Conservation (phyloP, 2,113 vertebrate species). For the Noctilio leporinus region DNA sequence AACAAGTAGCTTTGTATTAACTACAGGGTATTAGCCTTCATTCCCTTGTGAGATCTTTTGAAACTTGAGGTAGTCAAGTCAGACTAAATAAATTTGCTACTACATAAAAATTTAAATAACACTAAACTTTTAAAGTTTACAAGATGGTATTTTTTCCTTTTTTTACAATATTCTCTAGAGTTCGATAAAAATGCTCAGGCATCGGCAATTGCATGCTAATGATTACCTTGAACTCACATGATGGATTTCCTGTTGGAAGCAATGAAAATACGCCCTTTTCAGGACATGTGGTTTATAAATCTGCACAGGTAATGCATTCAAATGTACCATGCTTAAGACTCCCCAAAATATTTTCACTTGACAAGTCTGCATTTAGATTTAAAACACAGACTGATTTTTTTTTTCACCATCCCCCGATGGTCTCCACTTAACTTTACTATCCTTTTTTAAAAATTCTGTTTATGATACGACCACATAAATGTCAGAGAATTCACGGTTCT, state of each 20-base stretch:
- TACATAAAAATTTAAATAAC: slow-evolving; percentile 63
- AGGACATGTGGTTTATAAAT: neutral
- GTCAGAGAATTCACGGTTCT: slow-evolving; percentile 42
- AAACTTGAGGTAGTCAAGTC: slow-evolving; percentile 35
- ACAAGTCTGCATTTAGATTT: neutral
- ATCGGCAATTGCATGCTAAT: neutral
- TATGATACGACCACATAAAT: neutral
- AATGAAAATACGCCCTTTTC: neutral
- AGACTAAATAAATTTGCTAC: slow-evolving; percentile 52
- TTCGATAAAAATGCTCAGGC: slow-evolving; percentile 27
- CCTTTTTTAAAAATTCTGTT: neutral
- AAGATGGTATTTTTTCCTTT: neutral
- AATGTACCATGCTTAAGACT: neutral
- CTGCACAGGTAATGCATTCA: neutral
- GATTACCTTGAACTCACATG: neutral
- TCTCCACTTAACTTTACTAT: neutral
- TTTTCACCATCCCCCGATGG: neutral
- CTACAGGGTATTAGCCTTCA: slow-evolving; percentile 68
- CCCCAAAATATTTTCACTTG: neutral
- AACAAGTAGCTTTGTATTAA: slow-evolving; percentile 74
- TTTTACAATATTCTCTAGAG: slow-evolving; percentile 32
- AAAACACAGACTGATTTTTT: neutral
- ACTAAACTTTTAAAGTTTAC: slow-evolving; percentile 79
- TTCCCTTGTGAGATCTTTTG: slow-evolving; percentile 20
- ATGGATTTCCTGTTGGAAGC: neutral